phyloP scores from a whole-genome alignment of 2,113 vertebrate species.

The Aphelocoma coerulescens region DNA sequence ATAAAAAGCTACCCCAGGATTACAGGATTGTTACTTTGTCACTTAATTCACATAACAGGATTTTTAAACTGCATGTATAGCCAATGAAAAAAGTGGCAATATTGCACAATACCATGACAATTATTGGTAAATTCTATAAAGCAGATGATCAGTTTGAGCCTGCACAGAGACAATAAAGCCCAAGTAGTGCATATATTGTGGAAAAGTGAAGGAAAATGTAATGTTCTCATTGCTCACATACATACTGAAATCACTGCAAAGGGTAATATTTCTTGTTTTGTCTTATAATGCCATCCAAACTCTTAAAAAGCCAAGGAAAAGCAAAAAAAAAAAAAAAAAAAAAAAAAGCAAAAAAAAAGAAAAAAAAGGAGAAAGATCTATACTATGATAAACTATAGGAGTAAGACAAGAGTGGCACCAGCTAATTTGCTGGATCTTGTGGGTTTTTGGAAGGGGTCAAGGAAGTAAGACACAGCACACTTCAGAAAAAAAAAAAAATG shows the following conservation, averaged over 20 bases:
- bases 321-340: fast-evolving
- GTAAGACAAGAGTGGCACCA: not conserved
- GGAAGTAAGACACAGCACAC: fast-evolving
- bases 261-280: not conserved
- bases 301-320: not conserved
- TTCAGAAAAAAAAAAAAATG: not conserved
- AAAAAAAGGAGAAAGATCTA: not conserved
- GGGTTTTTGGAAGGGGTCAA: fast-evolving
- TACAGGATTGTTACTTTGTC: not conserved
- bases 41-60: not conserved
- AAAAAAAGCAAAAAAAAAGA: fast-evolving
- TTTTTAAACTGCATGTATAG: not conserved
- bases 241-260: fast-evolving
- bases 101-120: not conserved
- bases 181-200: fast-evolving
- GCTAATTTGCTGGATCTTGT: not conserved
- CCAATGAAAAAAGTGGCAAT: not conserved
- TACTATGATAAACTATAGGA: not conserved
- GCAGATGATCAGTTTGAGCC: not conserved
- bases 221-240: not conserved
- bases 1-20: not conserved
- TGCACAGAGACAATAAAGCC: not conserved
- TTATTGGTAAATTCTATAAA: not conserved
- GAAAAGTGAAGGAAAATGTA: not conserved
- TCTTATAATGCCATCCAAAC: not conserved